These are phyloP conservation scores for Nephrotoma flavescens DNA, from an alignment of 2,888 invertebrate genomes.

Conservation along the genomic window DNA sequence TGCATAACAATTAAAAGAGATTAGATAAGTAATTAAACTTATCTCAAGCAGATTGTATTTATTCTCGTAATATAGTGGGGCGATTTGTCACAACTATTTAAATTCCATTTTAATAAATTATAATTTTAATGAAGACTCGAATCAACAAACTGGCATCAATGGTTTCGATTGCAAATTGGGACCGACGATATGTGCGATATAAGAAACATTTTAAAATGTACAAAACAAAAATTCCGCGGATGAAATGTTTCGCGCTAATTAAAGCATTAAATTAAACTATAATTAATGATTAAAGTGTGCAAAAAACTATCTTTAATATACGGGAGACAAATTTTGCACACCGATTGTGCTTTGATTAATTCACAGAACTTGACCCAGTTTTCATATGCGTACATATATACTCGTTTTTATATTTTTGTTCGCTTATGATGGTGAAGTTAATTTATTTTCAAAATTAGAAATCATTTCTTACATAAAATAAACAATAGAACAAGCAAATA, in stretches of 20 bases:
- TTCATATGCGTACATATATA: not conserved
- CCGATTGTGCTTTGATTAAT: not conserved
- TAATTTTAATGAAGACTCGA: no score
- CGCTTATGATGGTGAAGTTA: not conserved
- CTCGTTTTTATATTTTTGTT: not conserved
- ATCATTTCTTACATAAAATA: not conserved
- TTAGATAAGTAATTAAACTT: not conserved
- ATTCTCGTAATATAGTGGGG: not conserved
- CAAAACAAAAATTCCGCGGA: not conserved
- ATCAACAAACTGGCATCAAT: no score
- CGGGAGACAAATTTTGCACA: not conserved
- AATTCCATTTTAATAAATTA: no score
- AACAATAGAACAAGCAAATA: not conserved
- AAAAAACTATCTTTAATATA: not conserved
- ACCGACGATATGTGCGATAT: not conserved
- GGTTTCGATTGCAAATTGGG: no score
- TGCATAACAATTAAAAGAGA: not conserved
- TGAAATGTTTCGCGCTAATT: not conserved
- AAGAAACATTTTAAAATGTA: not conserved
- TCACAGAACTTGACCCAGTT: not conserved
- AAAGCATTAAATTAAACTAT: not conserved
- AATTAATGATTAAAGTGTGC: not conserved
- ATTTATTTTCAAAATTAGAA: not conserved
- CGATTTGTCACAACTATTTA: no score
- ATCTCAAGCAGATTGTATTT: not conserved